Conservation (phyloP, 2,113 vertebrate species). For the Ciconia boyciana region DNA sequence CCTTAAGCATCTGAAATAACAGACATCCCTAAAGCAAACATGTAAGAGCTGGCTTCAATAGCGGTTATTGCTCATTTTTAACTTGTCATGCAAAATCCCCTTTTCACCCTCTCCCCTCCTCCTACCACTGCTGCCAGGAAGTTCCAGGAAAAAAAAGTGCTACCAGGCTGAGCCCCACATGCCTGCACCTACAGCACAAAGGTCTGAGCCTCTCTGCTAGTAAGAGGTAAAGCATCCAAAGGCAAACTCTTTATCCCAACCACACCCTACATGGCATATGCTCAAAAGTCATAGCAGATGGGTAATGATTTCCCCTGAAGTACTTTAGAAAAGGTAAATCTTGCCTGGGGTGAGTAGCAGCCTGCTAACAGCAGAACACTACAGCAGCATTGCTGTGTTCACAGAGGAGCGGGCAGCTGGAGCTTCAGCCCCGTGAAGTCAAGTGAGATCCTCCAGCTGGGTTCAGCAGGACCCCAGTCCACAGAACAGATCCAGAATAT, state of each 20-base stretch:
- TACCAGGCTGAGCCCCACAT: background rate
- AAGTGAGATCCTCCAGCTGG: background rate
- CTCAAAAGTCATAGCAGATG: background rate
- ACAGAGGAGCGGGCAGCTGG: background rate
- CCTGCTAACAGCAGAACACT: background rate
- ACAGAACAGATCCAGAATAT: background rate
- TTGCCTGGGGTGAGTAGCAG: background rate
- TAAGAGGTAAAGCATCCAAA: background rate
- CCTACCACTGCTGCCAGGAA: background rate
- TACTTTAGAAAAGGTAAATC: background rate
- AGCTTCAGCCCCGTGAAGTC: background rate
- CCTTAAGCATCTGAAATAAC: constrained; percentile 26
- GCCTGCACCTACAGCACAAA: background rate
- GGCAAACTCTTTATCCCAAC: background rate
- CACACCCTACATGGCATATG: background rate
- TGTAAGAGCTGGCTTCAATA: background rate
- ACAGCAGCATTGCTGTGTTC: background rate
- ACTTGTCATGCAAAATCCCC: background rate
- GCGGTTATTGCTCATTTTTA: background rate
- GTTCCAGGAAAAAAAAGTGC: background rate
- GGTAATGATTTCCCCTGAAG: background rate
- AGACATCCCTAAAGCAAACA: constrained; percentile 5
- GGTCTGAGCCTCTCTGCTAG: constrained; percentile 11
- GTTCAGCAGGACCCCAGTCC: background rate
- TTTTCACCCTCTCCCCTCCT: background rate